Evolutionary conservation across 2,888 invertebrate species (phyloP).

Genomic region (Scaptomyza parva): DNA sequence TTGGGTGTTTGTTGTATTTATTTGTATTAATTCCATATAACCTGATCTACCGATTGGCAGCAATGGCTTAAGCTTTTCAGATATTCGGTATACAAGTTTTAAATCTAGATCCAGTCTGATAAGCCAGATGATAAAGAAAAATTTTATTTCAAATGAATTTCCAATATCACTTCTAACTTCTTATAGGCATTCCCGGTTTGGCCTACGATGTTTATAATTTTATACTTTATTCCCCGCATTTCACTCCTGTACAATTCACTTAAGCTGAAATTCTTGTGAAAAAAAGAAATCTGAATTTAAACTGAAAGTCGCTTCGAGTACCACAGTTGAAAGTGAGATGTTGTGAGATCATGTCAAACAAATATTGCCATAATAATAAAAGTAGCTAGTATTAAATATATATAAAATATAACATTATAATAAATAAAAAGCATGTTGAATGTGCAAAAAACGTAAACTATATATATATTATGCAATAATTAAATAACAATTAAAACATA

Average conservation of each 20-base stretch:
- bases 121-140: too few species aligned
- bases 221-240: neutral
- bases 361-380: slow-evolving; percentile 2
- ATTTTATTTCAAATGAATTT: too few species aligned
- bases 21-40: neutral
- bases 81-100: too few species aligned
- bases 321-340: slow-evolving; percentile 48
- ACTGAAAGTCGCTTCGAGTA: slow-evolving; percentile 22
- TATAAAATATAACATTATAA: slow-evolving; percentile 4
- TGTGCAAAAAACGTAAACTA: slow-evolving; percentile 19
- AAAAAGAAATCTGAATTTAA: slow-evolving; percentile 64
- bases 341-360: slow-evolving; percentile 39
- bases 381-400: slow-evolving; percentile 5
- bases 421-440: slow-evolving; percentile 7
- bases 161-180: too few species aligned
- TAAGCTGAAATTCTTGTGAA: slow-evolving; percentile 35
- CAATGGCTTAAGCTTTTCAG: too few species aligned
- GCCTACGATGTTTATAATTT: too few species aligned
- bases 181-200: too few species aligned
- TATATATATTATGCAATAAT: slow-evolving; percentile 38
- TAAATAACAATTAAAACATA: slow-evolving; percentile 47
- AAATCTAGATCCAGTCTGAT: too few species aligned
- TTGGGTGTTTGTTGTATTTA: neutral
- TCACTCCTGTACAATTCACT: slow-evolving; percentile 50
- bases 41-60: too few species aligned